These are phyloP conservation scores for Lucilia cuprina DNA, from an alignment of 1,140 invertebrate genomes.

Conservation along the genomic window DNA sequence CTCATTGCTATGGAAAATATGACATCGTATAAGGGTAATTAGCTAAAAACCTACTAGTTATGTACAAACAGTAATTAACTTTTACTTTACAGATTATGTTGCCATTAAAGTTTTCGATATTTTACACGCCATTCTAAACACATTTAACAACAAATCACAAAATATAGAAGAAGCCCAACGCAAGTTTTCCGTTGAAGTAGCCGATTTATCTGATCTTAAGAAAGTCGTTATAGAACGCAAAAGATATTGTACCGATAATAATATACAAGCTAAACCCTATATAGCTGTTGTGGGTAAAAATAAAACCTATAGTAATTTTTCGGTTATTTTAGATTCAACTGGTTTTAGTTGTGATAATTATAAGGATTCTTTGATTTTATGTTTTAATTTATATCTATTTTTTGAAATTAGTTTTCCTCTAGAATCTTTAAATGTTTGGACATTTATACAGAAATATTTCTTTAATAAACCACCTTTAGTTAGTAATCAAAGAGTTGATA, in stretches of 20 bases:
- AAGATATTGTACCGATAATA: background rate
- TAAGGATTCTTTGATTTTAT: conserved; percentile 13
- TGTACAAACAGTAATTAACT: background rate
- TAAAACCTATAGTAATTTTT: conserved; percentile 6
- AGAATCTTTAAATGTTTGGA: background rate
- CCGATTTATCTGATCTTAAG: background rate
- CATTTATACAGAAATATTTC: conserved; percentile 23
- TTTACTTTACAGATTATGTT: background rate
- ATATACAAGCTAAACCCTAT: background rate
- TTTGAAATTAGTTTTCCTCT: conserved; percentile 1
- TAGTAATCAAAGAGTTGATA: background rate
- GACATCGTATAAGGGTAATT: background rate
- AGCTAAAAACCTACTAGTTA: background rate
- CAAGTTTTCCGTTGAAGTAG: background rate
- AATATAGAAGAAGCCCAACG: background rate
- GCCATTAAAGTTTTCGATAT: background rate
- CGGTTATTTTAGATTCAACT: conserved; percentile 11
- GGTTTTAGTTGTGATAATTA: conserved; percentile 21
- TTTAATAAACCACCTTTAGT: background rate
- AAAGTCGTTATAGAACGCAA: conserved; percentile 20
- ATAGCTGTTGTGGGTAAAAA: conserved; percentile 1
- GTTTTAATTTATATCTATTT: conserved; percentile 24
- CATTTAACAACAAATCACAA: background rate
- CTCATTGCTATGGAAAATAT: background rate
- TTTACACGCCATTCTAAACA: background rate